Evolutionary conservation across 2,888 invertebrate species (phyloP), one percentile per base, ranked within the genome.

Genomic region (Sabellastarte sp.): DNA sequence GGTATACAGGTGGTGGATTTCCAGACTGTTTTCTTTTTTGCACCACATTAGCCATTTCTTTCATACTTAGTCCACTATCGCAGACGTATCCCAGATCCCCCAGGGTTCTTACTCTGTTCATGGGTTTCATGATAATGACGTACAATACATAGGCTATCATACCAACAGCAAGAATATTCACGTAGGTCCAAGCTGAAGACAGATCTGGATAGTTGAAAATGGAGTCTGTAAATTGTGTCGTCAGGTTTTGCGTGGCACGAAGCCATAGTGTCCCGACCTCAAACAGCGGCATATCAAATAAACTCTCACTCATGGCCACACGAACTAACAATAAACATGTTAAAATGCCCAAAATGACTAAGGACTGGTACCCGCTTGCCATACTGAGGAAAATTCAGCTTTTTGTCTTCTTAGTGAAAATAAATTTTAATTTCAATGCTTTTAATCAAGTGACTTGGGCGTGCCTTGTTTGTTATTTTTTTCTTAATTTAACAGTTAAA

Each of bases 1-100:
- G 94, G 79, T 88, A 94, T 0, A 92, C 91, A 0, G 93, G 93
- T 0, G 93, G 93, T 1, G 92, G 79, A 0, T 86, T 85, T 0
- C 92, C 91, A 3, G 88, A 83, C 63, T 87, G 87, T 4, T 90
- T 84, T 0, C 87, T 76, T 61, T 74, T 74, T 66, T 74, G 74
- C 3, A 81, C 78, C 53, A 68, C 63, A 55, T 80, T 80, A 1
- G 79, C 77, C 28, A 79, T 75, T 29, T 80, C 79, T 63, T 76
- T 77, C 64, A 68, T 73, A 1, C 72, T 68, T 51, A 76, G 69
- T 30, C 69, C 73, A 3, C 77, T 77, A 20, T 81, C 79, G 0
- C 71, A 68, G 4, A 77, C 68, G 65, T 82, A 82, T 4, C 82
- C 82, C 1, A 79, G 56, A 32, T 79, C 79, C 3, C 78, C 80